A percentile compares a stretch with the other conserved stretches of the same genome.
These are phyloP conservation scores for Tringa solitaria DNA, from an alignment of 2,113 vertebrate genomes.

Conservation along the genomic window DNA sequence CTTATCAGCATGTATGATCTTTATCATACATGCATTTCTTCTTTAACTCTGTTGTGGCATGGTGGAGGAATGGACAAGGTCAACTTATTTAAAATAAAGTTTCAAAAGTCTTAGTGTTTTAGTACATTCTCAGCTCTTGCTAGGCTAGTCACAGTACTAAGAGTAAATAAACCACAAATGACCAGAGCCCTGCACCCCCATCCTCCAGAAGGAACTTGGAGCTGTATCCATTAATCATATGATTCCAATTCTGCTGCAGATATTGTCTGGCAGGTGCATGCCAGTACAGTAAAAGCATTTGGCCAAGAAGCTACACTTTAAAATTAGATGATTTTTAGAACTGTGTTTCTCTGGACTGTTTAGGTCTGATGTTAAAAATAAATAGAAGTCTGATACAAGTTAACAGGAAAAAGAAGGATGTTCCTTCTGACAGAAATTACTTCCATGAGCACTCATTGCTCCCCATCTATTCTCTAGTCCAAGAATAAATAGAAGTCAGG, in stretches of 20 bases:
- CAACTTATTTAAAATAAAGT: background rate
- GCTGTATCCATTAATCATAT: constrained; percentile 5
- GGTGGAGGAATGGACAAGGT: background rate
- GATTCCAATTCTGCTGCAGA: background rate
- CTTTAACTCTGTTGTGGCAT: background rate
- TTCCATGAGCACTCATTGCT: background rate
- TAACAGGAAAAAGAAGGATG: background rate
- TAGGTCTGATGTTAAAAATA: background rate
- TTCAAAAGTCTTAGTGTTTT: background rate
- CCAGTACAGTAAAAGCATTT: background rate
- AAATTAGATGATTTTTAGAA: background rate
- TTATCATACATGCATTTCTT: background rate
- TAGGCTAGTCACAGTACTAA: background rate
- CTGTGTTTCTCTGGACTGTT: background rate
- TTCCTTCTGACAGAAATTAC: background rate
- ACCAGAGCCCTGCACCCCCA: background rate
- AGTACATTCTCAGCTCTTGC: background rate
- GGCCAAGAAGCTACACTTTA: background rate
- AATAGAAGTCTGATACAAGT: background rate
- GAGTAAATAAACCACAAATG: constrained; percentile 40
- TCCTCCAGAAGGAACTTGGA: background rate
- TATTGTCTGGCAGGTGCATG: background rate
- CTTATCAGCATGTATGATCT: background rate
- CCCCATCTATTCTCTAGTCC: background rate
- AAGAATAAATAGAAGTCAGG: background rate